These are phyloP conservation scores for Rotaria sp. DNA, from an alignment of 2,888 invertebrate genomes.

Conservation along the genomic window DNA sequence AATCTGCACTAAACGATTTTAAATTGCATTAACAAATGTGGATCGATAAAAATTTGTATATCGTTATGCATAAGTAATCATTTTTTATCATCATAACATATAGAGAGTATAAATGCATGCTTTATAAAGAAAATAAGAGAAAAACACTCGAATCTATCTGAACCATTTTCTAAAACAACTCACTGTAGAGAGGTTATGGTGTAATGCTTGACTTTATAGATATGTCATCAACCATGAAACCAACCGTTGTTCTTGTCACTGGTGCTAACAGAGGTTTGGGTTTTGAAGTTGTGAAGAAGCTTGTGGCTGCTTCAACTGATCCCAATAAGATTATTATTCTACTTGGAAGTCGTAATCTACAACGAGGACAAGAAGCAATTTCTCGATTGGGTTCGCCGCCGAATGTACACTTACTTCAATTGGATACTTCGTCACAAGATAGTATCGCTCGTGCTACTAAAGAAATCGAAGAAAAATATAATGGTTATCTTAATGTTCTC, in stretches of 20 bases:
- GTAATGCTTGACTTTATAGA: too few species aligned
- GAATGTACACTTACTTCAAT: neutral
- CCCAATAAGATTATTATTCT: neutral
- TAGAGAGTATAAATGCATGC: too few species aligned
- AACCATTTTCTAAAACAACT: too few species aligned
- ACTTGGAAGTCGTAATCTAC: neutral
- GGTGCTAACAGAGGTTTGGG: neutral
- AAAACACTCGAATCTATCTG: too few species aligned
- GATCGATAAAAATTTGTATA: too few species aligned
- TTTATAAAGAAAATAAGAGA: too few species aligned
- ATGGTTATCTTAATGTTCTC: neutral
- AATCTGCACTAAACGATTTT: too few species aligned
- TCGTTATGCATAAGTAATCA: too few species aligned
- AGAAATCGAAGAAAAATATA: neutral
- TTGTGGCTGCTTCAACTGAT: neutral
- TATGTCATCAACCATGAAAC: too few species aligned
- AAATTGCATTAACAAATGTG: too few species aligned
- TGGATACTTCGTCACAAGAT: neutral
- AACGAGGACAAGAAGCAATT: neutral
- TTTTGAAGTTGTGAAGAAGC: neutral
- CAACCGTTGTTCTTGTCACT: neutral
- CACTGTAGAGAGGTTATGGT: too few species aligned
- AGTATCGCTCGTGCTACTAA: neutral
- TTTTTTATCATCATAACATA: too few species aligned
- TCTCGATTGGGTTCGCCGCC: neutral